Evolutionary conservation across 2,888 invertebrate genomes (phyloP), one percentile per base, ranked within the genome.

Genomic region (Melolontha melolontha): DNA sequence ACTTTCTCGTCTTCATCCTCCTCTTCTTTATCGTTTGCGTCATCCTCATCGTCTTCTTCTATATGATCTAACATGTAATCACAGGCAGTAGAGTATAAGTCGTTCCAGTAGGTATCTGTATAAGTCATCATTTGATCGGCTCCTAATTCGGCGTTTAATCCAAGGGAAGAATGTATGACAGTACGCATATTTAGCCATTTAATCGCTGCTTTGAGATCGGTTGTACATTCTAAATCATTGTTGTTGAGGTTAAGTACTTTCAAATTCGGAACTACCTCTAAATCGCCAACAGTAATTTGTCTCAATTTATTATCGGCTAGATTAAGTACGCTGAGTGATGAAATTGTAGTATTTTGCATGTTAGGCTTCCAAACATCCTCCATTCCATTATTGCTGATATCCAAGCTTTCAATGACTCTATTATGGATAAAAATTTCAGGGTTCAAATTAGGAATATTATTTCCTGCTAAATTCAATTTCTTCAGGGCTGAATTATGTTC

Each of bases 391-490:
- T 89, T 87, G 79, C 91, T 92, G 64, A 91, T 87, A 76, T 94
- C 92, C 64, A 94, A 81, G 77, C 88, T 88, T 29, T 86, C 86
- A 22, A 94, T 84, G 72, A 87, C 84, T 5, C 86, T 87, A 40
- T 90, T 87, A 65, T 87, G 84, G 67, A 87, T 77, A 81, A 94
- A 93, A 1, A 91, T 85, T 67, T 89, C 86, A 1, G 90, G 87
- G 64, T 91, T 89, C 2, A 94, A 79, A 8, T 87, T 86, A 71
- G 86, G 86, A 68, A 93, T 84, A 0, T 90, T 90, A 81, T 94
- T 94, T 11, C 91, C 90, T 73, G 91, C 90, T 50, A 94, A 85
- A 77, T 88, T 90, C 10, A 94, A 81, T 80, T 87, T 89, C 27
- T 84, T 87, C 67, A 94, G 83, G 70, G 89, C 88, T 22, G 84